Conservation (phyloP, 2,113 vertebrate genomes). For the Alligator mississippiensis region DNA sequence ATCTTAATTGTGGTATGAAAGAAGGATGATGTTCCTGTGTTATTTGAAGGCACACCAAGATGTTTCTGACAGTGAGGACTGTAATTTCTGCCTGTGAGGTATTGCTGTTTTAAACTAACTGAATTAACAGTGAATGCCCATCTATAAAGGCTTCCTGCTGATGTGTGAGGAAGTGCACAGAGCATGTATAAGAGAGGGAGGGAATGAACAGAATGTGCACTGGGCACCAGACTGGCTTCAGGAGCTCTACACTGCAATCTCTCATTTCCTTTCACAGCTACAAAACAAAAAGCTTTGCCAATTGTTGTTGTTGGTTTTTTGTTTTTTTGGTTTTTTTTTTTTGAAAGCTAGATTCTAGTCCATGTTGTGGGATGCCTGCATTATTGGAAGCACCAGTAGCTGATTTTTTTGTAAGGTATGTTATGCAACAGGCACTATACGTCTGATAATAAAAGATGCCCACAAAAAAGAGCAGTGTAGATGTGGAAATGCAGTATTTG, state of each 20-base stretch:
- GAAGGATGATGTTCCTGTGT: conserved; percentile 1
- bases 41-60: conserved; percentile 3
- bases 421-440: background rate
- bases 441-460: background rate
- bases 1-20: background rate
- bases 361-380: background rate
- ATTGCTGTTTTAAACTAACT: background rate
- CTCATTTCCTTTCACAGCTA: background rate
- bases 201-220: background rate
- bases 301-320: background rate
- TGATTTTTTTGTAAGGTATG: background rate
- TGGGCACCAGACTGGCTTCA: background rate
- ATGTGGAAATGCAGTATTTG: background rate
- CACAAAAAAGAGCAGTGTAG: background rate
- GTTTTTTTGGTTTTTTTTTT: background rate
- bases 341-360: background rate
- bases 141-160: conserved; percentile 15
- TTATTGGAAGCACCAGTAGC: background rate
- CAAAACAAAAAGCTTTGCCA: background rate
- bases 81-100: background rate
- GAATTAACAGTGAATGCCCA: background rate
- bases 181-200: background rate
- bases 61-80: background rate
- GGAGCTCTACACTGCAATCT: background rate
- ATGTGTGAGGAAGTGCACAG: background rate